A percentile compares a stretch with the other conserved stretches of the same genome.
These are phyloP conservation scores for Promerops cafer DNA, from an alignment of 2,113 vertebrate genomes.

Conservation along the genomic window DNA sequence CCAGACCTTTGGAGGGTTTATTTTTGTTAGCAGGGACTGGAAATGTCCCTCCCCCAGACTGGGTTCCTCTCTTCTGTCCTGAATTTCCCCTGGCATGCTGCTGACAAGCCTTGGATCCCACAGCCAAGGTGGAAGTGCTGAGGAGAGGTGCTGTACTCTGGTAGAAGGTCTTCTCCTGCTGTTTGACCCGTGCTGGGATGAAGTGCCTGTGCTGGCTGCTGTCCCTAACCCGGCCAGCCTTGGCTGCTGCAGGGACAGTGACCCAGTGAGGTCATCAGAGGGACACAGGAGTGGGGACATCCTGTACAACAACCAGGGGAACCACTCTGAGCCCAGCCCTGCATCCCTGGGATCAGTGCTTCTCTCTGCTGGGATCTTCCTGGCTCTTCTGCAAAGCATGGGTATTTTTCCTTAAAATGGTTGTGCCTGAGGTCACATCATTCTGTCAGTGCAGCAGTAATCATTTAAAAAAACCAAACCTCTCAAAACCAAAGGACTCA, in stretches of 20 bases:
- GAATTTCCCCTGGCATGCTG: neutral
- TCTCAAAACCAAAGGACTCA: neutral
- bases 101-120: neutral
- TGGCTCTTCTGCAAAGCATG: fast-evolving
- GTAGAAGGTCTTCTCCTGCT: neutral
- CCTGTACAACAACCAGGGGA: neutral
- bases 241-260: neutral
- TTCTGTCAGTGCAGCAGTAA: neutral
- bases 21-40: neutral
- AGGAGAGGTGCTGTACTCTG: neutral
- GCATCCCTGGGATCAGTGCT: neutral
- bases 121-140: neutral
- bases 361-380: neutral
- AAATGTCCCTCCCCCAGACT: neutral
- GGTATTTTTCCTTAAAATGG: neutral
- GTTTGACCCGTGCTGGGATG: neutral
- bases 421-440: neutral
- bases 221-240: neutral
- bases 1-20: neutral
- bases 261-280: fast-evolving
- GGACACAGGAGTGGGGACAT: neutral
- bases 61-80: neutral
- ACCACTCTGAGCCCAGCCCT: neutral
- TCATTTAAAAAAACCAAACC: neutral
- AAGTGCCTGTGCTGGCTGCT: neutral